Base-by-base conservation (phyloP, 2,113 vertebrate genomes). In the Dipodomys merriami region DNA sequence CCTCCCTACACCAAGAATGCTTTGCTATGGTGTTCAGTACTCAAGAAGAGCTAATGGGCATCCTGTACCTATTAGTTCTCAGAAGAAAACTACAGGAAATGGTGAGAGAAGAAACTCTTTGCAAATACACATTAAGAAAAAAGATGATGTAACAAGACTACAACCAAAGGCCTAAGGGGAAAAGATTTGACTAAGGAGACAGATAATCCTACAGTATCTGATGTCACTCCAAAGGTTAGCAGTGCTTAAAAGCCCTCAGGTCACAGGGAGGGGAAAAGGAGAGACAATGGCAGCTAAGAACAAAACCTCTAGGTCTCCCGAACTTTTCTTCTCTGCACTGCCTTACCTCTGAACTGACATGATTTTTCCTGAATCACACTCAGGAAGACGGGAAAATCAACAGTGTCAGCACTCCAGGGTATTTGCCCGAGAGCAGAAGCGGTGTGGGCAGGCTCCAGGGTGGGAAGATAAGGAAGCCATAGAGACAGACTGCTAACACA, bases 1-100 rank as follows among this genome's bases (percentile, higher is more conserved):
- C 81, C 53, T 83, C 49, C 60, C 27, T 76, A 46, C 79, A n/a
- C 46, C 78, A 68, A 95, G 81, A 44, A 89, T 65, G 39, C 60
- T 89, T 78, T 78, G 72, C 62, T n/a, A 11, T 27, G 11, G 27
- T 9, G 6, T 19, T 90, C 7, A 84, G 7, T 15, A 84, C 71
- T 79, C 65, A 78, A 68, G 85, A 69, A 33, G 11, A 76, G 20
- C 49, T 72, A 79, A 94, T 81, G n/a, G 71, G 77, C 95, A 84
- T 49, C 76, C 79, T 82, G 60, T 1, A 91, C 11, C 33, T 67
- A 27, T 35, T 60, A 30, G 76, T 62, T 62, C 19, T 86, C 81
- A 46, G 13, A 90, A 92, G 29, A 71, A 94, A 88, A 82, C 15
- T 25, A 27, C 6, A 74, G 71, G 62, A 87, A 91, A 95, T 2